Evolutionary conservation across 2,888 invertebrate species (phyloP).

Genomic region (Hyles lineata): DNA sequence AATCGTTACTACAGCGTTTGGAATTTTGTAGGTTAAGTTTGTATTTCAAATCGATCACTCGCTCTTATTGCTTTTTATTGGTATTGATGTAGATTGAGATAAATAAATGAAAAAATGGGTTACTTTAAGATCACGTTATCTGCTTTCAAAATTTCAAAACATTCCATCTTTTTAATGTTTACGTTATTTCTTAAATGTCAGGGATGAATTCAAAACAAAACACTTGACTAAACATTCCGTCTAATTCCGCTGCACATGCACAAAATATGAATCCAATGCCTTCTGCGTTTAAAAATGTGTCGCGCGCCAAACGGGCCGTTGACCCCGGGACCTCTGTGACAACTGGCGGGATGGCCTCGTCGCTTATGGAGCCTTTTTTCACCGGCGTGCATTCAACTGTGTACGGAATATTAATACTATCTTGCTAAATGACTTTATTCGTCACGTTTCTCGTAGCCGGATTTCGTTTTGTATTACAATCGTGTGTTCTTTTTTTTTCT

Average conservation of each 20-base stretch:
- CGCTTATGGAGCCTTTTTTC: conserved; percentile 55
- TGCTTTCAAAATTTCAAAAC: too few species aligned
- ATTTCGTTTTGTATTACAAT: conserved; percentile 31
- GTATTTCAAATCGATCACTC: too few species aligned
- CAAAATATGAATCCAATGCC: conserved; percentile 43
- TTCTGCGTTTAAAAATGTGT: conserved; percentile 75
- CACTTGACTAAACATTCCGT: conserved; percentile 5
- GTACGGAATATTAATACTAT: conserved; percentile 50
- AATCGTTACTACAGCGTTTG: too few species aligned
- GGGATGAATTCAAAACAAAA: not conserved
- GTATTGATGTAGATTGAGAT: too few species aligned
- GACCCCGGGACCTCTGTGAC: conserved; percentile 80
- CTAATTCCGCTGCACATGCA: not conserved
- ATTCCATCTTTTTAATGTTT: too few species aligned
- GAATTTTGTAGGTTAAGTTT: too few species aligned
- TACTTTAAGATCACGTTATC: too few species aligned
- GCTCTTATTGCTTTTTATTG: too few species aligned
- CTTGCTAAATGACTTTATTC: conserved; percentile 43
- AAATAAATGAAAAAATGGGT: too few species aligned
- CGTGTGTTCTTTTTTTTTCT: not conserved
- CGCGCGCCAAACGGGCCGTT: conserved; percentile 80
- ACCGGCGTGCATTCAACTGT: conserved; percentile 54
- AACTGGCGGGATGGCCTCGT: conserved; percentile 74
- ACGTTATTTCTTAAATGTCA: too few species aligned
- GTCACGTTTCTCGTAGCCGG: conserved; percentile 42